Evolutionary conservation across 1,140 invertebrate species (phyloP).

Genomic region (Dendroctonus valens): DNA sequence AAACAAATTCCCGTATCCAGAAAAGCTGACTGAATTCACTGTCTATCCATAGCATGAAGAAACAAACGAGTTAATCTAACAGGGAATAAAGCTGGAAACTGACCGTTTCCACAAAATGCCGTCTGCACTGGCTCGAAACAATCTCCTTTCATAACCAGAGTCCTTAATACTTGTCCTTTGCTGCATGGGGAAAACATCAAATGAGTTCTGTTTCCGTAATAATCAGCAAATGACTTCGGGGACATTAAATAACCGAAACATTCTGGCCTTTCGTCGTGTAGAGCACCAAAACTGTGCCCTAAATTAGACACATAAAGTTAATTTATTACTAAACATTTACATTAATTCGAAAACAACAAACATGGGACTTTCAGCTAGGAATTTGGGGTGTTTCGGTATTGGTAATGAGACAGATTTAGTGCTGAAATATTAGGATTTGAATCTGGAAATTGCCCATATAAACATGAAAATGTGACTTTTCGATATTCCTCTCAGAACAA

Average conservation of each 20-base stretch:
- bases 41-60: too few species aligned
- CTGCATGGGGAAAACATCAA: slow-evolving; percentile 38
- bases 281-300: slow-evolving; percentile 27
- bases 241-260: slow-evolving; percentile 26
- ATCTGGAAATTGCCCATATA: too few species aligned
- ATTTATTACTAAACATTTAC: not conserved
- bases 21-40: too few species aligned
- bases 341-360: not conserved
- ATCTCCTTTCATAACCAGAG: slow-evolving; percentile 34
- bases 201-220: slow-evolving; percentile 3
- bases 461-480: too few species aligned
- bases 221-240: slow-evolving; percentile 13
- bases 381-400: not conserved
- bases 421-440: too few species aligned
- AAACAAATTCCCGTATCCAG: too few species aligned
- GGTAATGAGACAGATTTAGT: too few species aligned
- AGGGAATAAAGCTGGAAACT: not conserved
- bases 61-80: too few species aligned
- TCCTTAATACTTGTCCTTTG: slow-evolving; percentile 31
- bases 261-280: slow-evolving; percentile 4
- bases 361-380: not conserved
- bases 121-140: slow-evolving; percentile 31
- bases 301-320: not conserved
- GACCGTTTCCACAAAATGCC: slow-evolving; percentile 41
- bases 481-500: too few species aligned